phyloP scores from a whole-genome alignment of 2,888 invertebrate genomes.

The Lacanobia wlatinum region DNA sequence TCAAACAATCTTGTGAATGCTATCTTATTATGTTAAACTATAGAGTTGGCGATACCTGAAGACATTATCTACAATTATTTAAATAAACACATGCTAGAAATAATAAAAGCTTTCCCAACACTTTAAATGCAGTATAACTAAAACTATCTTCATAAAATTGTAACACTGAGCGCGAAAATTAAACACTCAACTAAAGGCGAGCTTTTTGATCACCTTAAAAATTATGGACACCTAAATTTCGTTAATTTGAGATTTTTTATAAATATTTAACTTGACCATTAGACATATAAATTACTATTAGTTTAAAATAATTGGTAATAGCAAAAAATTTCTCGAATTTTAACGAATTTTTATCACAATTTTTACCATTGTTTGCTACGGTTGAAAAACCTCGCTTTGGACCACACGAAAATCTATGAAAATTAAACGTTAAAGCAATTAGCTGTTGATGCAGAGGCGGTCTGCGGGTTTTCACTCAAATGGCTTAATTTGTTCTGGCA shows the following conservation, averaged over 20 bases:
- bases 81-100: constrained; percentile 6
- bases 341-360: no score
- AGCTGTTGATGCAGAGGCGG: constrained; percentile 26
- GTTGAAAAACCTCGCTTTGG: neutral
- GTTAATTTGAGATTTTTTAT: no score
- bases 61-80: constrained; percentile 4
- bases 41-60: constrained; percentile 21
- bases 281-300: no score
- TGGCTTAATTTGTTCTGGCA: constrained; percentile 41
- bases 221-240: no score
- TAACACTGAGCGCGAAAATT: constrained; percentile 5
- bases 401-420: constrained; percentile 16
- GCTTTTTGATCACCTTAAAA: no score
- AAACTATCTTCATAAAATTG: neutral
- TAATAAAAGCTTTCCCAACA: neutral
- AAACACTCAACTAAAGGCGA: constrained; percentile 6
- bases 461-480: constrained; percentile 40
- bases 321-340: no score
- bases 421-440: constrained; percentile 31
- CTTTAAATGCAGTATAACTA: neutral
- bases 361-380: no score
- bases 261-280: no score
- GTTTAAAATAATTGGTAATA: no score
- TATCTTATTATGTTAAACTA: constrained; percentile 37
- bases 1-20: constrained; percentile 38